Conservation (phyloP, 2,797 vertebrate species). For the Cheirogaleus major region DNA sequence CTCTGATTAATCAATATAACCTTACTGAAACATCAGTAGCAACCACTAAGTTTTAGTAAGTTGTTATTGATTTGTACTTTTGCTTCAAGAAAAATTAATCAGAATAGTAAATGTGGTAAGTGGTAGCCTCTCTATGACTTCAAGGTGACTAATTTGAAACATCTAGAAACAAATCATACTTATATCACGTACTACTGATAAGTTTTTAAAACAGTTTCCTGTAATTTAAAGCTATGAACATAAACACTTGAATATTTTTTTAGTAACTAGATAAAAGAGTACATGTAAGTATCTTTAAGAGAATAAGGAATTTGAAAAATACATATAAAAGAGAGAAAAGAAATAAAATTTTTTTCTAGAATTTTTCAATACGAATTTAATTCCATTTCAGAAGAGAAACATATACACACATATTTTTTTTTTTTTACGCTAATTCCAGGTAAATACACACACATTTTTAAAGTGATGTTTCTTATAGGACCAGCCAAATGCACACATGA, state of each 20-base stretch:
- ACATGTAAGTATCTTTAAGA: slow-evolving; percentile 37
- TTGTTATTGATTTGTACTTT: slow-evolving; percentile 74
- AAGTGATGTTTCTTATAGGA: not conserved
- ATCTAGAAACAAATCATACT: slow-evolving; percentile 86
- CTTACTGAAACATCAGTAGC: slow-evolving; percentile 64
- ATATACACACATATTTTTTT: not conserved
- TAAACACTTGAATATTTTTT: slow-evolving; percentile 65
- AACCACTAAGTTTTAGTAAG: slow-evolving; percentile 63
- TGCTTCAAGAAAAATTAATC: slow-evolving; percentile 82
- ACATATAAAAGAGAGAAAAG: not conserved
- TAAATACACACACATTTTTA: not conserved
- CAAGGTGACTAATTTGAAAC: slow-evolving; percentile 88
- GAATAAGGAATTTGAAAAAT: not conserved
- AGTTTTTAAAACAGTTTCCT: slow-evolving; percentile 86
- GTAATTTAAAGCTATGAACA: slow-evolving; percentile 86
- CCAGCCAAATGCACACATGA: not conserved
- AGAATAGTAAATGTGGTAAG: slow-evolving; percentile 86
- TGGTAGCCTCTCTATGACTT: slow-evolving; percentile 87
- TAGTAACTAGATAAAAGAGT: slow-evolving; percentile 47
- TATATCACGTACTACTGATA: slow-evolving; percentile 80
- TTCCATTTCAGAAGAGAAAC: slow-evolving; percentile 19
- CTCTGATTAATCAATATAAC: slow-evolving; percentile 50
- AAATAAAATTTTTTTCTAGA: not conserved
- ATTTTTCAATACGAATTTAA: slow-evolving; percentile 33
- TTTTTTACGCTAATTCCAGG: too few relatives aligned